A percentile compares a stretch with the other conserved stretches of the same genome.
Evolutionary conservation across 2,113 vertebrate species (phyloP).

Genomic region (Amblyopsis rosae): DNA sequence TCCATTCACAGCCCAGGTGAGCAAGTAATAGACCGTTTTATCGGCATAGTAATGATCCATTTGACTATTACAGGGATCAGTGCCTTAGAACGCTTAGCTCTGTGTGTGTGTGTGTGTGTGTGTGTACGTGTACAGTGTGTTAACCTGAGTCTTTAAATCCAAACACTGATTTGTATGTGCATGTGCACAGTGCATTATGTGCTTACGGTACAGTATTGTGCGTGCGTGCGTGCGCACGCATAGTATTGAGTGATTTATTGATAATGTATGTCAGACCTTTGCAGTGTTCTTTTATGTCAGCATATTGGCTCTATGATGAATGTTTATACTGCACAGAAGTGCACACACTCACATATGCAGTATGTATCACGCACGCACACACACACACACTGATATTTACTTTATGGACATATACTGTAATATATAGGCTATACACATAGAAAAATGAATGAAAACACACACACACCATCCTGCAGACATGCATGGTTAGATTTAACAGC

Average conservation of each 20-base stretch:
- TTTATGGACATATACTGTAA: not conserved
- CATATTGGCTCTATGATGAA: constrained; percentile 16
- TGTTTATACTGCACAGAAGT: constrained; percentile 24
- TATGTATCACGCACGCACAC: not conserved
- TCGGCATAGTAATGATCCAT: constrained; percentile 38
- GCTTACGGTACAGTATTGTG: not conserved
- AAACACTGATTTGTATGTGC: not conserved
- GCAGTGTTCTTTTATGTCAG: constrained; percentile 14
- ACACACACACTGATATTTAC: constrained; percentile 5
- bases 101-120: constrained; percentile 37
- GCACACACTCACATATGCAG: not conserved
- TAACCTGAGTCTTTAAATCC: not conserved
- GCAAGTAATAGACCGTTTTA: constrained; percentile 65
- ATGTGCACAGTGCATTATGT: not conserved
- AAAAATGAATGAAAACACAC: constrained; percentile 1
- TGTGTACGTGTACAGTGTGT: constrained; percentile 8
- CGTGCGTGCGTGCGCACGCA: not conserved
- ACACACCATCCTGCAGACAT: not conserved
- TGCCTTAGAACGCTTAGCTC: constrained; percentile 33
- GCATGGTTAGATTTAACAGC: constrained; percentile 15
- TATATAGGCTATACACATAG: constrained; percentile 2
- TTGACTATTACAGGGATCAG: constrained; percentile 42
- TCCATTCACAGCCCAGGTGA: constrained; percentile 59
- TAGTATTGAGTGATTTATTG: constrained; percentile 42
- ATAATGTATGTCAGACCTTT: constrained; percentile 5